phyloP scores from a whole-genome alignment of 2,888 invertebrate genomes.

The Micoletzkya japonica region DNA sequence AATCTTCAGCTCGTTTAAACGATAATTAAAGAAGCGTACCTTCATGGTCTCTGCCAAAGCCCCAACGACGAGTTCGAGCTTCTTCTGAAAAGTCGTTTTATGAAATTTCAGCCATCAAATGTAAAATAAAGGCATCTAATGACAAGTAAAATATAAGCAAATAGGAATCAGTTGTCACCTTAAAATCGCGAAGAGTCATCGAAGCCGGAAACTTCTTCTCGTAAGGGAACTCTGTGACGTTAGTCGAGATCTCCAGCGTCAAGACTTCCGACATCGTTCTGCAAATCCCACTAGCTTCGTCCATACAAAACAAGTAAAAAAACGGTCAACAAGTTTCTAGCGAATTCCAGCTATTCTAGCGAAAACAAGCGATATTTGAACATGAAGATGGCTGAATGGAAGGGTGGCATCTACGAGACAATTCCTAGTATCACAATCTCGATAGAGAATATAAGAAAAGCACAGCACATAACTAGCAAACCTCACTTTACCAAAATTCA shows the following conservation, averaged over 20 bases:
- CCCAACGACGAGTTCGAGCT: slow-evolving; percentile 51
- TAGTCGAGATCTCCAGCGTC: slow-evolving; percentile 43
- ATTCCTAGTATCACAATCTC: too few relatives aligned
- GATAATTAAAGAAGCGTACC: slow-evolving; percentile 18
- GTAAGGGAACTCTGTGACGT: slow-evolving; percentile 44
- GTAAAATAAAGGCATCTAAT: background rate
- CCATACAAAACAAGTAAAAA: too few relatives aligned
- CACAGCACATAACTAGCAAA: too few relatives aligned
- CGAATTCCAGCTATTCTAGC: too few relatives aligned
- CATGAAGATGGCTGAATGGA: too few relatives aligned
- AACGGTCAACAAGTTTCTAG: too few relatives aligned
- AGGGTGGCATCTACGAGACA: too few relatives aligned
- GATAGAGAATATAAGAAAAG: too few relatives aligned
- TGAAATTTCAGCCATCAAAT: background rate
- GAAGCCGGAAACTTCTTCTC: slow-evolving; percentile 44
- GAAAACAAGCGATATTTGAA: too few relatives aligned
- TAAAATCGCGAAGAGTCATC: slow-evolving; percentile 39
- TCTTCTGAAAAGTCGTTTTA: slow-evolving; percentile 34
- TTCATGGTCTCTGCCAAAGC: slow-evolving; percentile 41
- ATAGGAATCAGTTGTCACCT: slow-evolving; percentile 30
- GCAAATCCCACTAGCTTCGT: too few relatives aligned
- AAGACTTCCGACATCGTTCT: slow-evolving; percentile 14
- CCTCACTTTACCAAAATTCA: too few relatives aligned
- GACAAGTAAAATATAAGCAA: background rate
- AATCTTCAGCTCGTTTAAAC: background rate